phyloP scores from a whole-genome alignment of 2,113 vertebrate genomes.

The Chionomys nivalis region DNA sequence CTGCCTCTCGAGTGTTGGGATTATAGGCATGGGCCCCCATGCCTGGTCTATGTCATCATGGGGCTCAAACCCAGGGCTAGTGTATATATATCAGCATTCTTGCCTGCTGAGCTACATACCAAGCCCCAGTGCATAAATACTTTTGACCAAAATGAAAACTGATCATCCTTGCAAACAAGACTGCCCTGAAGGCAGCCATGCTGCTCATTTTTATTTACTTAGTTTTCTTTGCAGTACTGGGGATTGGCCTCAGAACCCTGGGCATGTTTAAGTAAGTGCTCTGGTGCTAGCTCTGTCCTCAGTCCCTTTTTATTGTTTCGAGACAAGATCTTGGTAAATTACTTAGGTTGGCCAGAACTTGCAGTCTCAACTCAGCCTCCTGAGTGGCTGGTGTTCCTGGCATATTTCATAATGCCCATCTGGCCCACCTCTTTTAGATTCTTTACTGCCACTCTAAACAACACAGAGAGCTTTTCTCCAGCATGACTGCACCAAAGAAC shows the following conservation, averaged over 20 bases:
- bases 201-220: not conserved
- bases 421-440: not conserved
- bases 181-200: not conserved
- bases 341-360: not conserved
- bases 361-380: not conserved
- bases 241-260: not conserved
- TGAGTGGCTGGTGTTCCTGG: not conserved
- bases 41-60: not conserved
- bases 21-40: not conserved
- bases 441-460: not conserved
- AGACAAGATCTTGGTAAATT: not conserved
- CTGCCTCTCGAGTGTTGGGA: not conserved
- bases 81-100: not conserved
- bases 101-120: not conserved
- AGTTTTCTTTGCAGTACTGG: not conserved
- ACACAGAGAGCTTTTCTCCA: not conserved
- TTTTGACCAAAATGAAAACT: conserved; percentile 23
- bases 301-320: not conserved
- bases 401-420: not conserved
- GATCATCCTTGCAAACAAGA: not conserved
- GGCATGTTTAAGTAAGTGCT: not conserved
- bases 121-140: not conserved
- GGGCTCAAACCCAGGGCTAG: not conserved
- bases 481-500: not conserved
- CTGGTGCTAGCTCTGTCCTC: not conserved